Evolutionary conservation across 2,888 invertebrate species (phyloP).

Genomic region (Leptura quadrifasciata): DNA sequence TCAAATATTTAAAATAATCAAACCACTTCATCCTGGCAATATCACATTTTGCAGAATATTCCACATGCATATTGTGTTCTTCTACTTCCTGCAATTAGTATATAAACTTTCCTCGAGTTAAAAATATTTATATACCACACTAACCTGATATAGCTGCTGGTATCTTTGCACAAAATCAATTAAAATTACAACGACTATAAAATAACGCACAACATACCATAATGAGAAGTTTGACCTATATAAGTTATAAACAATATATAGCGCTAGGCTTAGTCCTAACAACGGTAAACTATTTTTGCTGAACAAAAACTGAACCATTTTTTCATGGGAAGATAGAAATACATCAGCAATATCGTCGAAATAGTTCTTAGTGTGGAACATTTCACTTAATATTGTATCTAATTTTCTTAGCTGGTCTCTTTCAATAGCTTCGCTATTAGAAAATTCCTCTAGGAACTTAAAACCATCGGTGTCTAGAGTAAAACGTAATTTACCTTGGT

Average conservation of each 20-base stretch:
- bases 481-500: conserved; percentile 53
- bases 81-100: conserved; percentile 55
- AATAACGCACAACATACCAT: conserved; percentile 55
- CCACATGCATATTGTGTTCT: conserved; percentile 56
- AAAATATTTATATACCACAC: conserved; percentile 21
- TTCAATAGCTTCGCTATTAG: conserved; percentile 39
- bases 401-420: conserved; percentile 54
- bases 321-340: conserved; percentile 45
- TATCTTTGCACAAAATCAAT: conserved; percentile 58
- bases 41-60: conserved; percentile 57
- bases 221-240: conserved; percentile 55
- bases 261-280: conserved; percentile 41
- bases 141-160: conserved; percentile 55
- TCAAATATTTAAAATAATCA: conserved; percentile 52
- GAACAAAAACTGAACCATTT: conserved; percentile 47
- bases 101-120: not conserved
- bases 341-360: conserved; percentile 49
- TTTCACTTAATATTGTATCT: conserved; percentile 56
- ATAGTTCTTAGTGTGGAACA: conserved; percentile 46
- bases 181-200: conserved; percentile 52
- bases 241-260: conserved; percentile 54
- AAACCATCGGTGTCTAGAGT: conserved; percentile 47
- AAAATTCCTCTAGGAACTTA: conserved; percentile 54
- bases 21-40: conserved; percentile 55
- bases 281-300: conserved; percentile 50